Conservation (phyloP, 2,888 invertebrate species). For the Sylvicola cinctus region DNA sequence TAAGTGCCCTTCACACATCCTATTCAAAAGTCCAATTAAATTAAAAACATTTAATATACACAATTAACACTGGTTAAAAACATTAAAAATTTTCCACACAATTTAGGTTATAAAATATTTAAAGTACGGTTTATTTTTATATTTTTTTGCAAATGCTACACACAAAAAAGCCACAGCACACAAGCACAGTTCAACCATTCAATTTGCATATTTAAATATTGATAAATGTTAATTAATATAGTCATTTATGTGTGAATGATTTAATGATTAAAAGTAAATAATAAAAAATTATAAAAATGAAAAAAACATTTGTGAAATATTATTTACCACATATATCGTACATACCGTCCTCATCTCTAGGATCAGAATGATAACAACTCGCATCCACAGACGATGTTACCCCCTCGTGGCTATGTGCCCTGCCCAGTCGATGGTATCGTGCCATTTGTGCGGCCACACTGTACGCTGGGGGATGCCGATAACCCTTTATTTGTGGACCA, state of each 20-base stretch:
- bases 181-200: too few relatives aligned
- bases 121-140: too few relatives aligned
- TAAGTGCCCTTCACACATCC: too few relatives aligned
- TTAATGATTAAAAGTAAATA: not conserved
- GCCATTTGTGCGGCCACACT: constrained; percentile 74
- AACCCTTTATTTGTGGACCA: constrained; percentile 7
- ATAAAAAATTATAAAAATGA: not conserved
- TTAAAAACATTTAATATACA: too few relatives aligned
- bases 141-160: too few relatives aligned
- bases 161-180: too few relatives aligned
- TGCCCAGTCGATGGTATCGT: constrained; percentile 55
- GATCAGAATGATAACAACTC: constrained; percentile 4
- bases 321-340: not conserved
- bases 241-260: not conserved
- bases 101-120: too few relatives aligned
- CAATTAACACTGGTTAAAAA: too few relatives aligned
- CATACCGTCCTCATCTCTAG: constrained; percentile 10
- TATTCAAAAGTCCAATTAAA: too few relatives aligned
- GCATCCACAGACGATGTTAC: constrained; percentile 37
- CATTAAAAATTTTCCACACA: too few relatives aligned
- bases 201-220: too few relatives aligned
- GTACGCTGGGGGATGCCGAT: constrained; percentile 54
- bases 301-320: not conserved
- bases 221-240: not conserved
- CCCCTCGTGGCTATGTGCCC: constrained; percentile 74